These are phyloP conservation scores for Stichopus horrens DNA, from an alignment of 53 echinoderm and acorn worm genomes.

Conservation along the genomic window DNA sequence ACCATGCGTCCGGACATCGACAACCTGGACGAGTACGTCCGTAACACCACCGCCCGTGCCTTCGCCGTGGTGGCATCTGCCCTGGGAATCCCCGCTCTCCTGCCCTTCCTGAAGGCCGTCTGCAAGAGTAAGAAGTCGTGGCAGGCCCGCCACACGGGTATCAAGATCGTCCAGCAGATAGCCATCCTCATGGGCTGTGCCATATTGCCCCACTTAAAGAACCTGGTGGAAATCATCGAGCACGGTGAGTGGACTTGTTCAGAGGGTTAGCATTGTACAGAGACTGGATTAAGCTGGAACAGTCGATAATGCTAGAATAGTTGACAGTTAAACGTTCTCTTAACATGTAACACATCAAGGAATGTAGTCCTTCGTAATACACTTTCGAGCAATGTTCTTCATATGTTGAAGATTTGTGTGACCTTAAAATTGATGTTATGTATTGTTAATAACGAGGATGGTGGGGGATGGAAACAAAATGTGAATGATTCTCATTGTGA, in stretches of 20 bases:
- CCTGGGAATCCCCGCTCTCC: slow-evolving; percentile 91
- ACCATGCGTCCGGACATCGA: slow-evolving; percentile 99
- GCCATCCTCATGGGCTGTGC: slow-evolving; percentile 99
- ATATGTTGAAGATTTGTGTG: no score
- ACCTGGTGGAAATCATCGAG: slow-evolving; percentile 98
- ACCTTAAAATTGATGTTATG: no score
- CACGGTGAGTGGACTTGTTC: slow-evolving; percentile 72
- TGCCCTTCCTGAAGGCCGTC: slow-evolving; percentile 98
- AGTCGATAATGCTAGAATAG: no score
- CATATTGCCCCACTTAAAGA: slow-evolving; percentile 93
- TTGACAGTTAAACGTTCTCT: no score
- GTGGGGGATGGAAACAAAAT: no score
- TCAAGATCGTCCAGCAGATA: slow-evolving; percentile 99
- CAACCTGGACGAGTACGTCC: slow-evolving; percentile 99
- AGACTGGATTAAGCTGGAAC: no score
- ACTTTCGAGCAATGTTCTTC: no score
- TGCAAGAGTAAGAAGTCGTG: slow-evolving; percentile 99
- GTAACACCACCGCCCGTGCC: slow-evolving; percentile 99
- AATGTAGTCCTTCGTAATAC: no score
- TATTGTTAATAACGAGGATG: no score
- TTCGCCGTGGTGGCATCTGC: slow-evolving; percentile 99
- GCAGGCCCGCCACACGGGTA: slow-evolving; percentile 99
- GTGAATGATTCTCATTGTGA: no score
- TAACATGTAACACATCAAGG: no score
- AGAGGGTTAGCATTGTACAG: neutral